phyloP scores from a whole-genome alignment of 2,888 invertebrate species.

The Erpobdella octoculata region DNA sequence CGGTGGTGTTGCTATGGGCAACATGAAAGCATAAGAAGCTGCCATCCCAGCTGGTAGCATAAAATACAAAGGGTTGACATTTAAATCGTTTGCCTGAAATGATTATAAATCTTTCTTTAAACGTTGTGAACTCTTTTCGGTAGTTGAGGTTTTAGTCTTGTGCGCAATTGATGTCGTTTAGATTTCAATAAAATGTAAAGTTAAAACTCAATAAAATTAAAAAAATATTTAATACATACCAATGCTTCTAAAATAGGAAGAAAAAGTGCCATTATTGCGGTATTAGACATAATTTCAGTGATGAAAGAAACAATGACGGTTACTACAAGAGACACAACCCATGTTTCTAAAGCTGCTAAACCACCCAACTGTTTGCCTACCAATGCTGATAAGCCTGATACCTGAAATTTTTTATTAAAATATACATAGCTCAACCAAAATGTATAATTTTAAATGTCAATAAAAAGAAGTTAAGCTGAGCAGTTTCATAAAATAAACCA shows the following conservation, averaged over 20 bases:
- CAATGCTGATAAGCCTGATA: slow-evolving; percentile 68
- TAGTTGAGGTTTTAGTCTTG: not conserved
- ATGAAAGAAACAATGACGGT: slow-evolving; percentile 69
- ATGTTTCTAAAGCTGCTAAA: slow-evolving; percentile 61
- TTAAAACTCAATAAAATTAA: not conserved
- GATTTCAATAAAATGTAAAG: not conserved
- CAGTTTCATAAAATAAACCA: not conserved
- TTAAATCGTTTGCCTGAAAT: slow-evolving; percentile 11
- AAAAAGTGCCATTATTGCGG: slow-evolving; percentile 79
- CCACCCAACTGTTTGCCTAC: slow-evolving; percentile 67
- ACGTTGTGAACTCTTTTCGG: not conserved
- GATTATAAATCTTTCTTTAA: too few species aligned
- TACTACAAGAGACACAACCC: slow-evolving; percentile 66
- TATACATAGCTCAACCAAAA: too few species aligned
- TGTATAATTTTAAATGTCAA: not conserved
- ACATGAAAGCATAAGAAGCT: slow-evolving; percentile 35
- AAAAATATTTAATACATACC: slow-evolving; percentile 39
- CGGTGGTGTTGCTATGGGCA: slow-evolving; percentile 33
- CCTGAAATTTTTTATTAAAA: too few species aligned
- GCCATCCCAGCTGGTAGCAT: slow-evolving; percentile 33
- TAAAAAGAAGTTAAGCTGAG: not conserved
- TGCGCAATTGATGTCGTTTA: not conserved
- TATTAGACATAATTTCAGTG: slow-evolving; percentile 82
- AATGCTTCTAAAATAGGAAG: slow-evolving; percentile 72
- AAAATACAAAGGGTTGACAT: slow-evolving; percentile 29